phyloP scores from a whole-genome alignment of 2,113 vertebrate genomes.

The Sebastes fasciatus region DNA sequence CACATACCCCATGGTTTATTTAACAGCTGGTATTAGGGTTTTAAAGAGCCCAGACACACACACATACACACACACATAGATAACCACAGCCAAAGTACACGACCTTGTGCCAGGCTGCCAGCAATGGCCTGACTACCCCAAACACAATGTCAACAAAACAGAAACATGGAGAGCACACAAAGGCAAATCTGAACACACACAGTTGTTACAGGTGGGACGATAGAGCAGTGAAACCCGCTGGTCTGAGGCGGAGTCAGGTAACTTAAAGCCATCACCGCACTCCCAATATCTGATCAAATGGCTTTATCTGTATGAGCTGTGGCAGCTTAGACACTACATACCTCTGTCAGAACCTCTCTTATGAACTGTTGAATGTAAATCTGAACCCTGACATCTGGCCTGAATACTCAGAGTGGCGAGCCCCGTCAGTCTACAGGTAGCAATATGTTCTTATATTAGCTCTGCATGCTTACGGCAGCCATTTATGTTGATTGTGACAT shows the following conservation, averaged over 20 bases:
- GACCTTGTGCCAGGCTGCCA: conserved; percentile 45
- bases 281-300: not conserved
- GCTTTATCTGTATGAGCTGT: conserved; percentile 1
- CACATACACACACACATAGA: not conserved
- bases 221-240: not conserved
- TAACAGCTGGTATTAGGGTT: conserved; percentile 76
- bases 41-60: conserved; percentile 32
- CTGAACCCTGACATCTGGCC: not conserved
- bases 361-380: not conserved
- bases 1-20: conserved; percentile 53
- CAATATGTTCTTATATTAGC: not conserved
- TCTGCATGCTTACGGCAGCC: no score
- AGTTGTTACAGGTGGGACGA: not conserved
- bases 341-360: no score
- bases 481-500: not conserved
- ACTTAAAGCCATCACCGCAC: not conserved
- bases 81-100: conserved; percentile 21
- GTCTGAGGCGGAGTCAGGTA: not conserved
- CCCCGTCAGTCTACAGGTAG: no score
- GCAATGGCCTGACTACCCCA: conserved; percentile 7
- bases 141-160: conserved; percentile 40
- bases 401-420: not conserved
- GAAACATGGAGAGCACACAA: conserved; percentile 15
- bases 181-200: conserved; percentile 17
- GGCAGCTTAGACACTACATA: not conserved